Percentiles rank a stretch among this genome's conserved stretches.
Evolutionary conservation across 1,140 invertebrate species (phyloP).

Genomic region (Muscidifurax raptorellus): DNA sequence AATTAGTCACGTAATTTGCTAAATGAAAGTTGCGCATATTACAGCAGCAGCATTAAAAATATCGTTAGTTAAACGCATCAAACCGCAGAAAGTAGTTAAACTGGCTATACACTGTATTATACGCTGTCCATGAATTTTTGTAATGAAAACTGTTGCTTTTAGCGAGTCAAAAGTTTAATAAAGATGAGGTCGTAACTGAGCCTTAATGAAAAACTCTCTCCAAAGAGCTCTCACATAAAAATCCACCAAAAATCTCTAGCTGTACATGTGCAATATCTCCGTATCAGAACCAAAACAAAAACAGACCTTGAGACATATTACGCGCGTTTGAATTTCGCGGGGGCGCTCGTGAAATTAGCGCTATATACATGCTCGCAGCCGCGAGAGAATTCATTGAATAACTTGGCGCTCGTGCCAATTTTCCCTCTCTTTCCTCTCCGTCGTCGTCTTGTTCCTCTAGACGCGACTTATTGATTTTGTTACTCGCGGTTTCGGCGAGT

Average conservation of each 20-base stretch:
- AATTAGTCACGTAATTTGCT: background rate
- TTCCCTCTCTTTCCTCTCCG: background rate
- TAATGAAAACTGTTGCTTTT: background rate
- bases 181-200: background rate
- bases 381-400: background rate
- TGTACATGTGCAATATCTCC: background rate
- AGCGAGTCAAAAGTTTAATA: background rate
- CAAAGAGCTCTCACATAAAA: too few relatives aligned
- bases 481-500: background rate
- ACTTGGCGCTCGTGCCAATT: conserved; percentile 19
- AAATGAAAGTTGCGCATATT: background rate
- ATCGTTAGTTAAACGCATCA: background rate
- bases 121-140: background rate
- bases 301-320: conserved; percentile 4
- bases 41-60: too few relatives aligned
- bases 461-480: conserved; percentile 38
- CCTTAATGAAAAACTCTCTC: too few relatives aligned
- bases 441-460: conserved; percentile 24
- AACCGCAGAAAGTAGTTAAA: background rate
- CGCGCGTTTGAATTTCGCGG: background rate
- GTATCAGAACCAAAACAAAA: conserved; percentile 16
- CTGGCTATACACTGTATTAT: too few relatives aligned
- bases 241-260: background rate
- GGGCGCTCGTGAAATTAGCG: too few relatives aligned
- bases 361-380: background rate